These are phyloP conservation scores for Aporophyla nigra DNA, from an alignment of 2,888 invertebrate species.

Conservation along the genomic window DNA sequence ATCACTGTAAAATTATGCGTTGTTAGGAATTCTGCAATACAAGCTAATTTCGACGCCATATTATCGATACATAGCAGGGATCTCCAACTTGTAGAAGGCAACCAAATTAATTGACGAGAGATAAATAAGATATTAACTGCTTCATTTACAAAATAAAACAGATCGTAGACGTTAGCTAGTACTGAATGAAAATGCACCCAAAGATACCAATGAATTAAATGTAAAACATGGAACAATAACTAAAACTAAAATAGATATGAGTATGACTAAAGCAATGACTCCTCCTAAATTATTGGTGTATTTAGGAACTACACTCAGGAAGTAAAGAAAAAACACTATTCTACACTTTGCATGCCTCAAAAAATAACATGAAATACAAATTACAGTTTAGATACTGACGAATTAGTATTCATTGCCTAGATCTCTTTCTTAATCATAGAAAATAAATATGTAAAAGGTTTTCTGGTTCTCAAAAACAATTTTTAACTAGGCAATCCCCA, in stretches of 20 bases:
- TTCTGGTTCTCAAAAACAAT: neutral
- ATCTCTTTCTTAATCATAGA: no score
- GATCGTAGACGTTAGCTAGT: neutral
- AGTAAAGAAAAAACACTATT: neutral
- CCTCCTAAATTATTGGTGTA: no score
- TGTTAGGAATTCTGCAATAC: neutral
- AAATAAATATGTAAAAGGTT: neutral
- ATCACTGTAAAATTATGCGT: neutral
- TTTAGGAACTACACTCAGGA: no score
- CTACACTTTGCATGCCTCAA: neutral
- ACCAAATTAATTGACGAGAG: neutral
- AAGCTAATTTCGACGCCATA: conserved; percentile 17
- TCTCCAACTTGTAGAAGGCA: neutral
- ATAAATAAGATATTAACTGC: no score
- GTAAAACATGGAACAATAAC: no score
- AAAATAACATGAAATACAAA: neutral
- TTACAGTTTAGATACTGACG: neutral
- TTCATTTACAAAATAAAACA: neutral
- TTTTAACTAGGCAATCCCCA: neutral
- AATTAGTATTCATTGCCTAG: no score
- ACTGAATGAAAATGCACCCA: neutral
- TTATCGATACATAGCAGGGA: conserved; percentile 6
- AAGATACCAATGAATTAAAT: no score
- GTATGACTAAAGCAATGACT: no score
- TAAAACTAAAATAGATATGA: no score